phyloP scores from a whole-genome alignment of 2,888 invertebrate species.

The Sepioteuthis lessoniana region DNA sequence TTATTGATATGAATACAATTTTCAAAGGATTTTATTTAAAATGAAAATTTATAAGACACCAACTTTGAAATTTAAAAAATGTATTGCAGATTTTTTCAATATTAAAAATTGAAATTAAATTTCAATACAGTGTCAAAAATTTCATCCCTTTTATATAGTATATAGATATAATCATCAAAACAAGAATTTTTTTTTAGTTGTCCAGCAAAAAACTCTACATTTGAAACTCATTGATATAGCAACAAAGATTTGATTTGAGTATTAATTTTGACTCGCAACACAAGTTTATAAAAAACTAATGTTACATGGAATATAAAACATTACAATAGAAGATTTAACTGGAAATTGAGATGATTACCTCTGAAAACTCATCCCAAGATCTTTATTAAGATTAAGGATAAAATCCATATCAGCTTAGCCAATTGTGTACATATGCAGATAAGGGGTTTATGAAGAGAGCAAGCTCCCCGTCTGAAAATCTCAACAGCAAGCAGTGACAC shows the following conservation, averaged over 20 bases:
- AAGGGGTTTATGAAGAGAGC: background rate
- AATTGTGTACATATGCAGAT: background rate
- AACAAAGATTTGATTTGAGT: background rate
- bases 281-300: background rate
- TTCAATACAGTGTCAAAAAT: background rate
- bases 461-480: background rate
- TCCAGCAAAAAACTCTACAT: background rate
- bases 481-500: background rate
- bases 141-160: background rate
- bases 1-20: background rate
- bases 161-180: background rate
- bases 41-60: background rate
- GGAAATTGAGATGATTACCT: background rate
- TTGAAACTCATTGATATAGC: background rate
- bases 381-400: background rate
- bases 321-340: constrained; percentile 2
- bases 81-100: background rate
- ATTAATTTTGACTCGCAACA: background rate
- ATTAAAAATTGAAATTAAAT: background rate
- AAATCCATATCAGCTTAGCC: background rate
- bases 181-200: background rate
- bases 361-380: background rate
- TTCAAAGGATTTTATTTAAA: background rate
- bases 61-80: background rate
- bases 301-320: background rate